Percentiles rank a stretch among this genome's conserved stretches.
Evolutionary conservation across 2,797 vertebrate genomes (phyloP).

Genomic region (Nannoperca obscura): DNA sequence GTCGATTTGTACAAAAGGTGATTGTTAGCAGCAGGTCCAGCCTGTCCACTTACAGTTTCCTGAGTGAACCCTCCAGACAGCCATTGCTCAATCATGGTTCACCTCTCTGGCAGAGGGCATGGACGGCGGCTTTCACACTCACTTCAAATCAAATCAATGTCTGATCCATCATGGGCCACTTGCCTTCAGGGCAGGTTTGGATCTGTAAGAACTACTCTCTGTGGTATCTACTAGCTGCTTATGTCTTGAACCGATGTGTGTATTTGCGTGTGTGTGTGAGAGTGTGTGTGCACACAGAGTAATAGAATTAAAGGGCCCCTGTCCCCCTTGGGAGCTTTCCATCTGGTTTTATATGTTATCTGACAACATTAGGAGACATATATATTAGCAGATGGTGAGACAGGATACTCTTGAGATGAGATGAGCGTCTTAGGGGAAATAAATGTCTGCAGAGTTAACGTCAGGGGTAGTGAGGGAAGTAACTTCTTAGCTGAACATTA

Average conservation of each 20-base stretch:
- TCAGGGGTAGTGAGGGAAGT: not conserved
- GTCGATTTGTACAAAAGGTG: constrained; percentile 76
- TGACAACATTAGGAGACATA: constrained; percentile 73
- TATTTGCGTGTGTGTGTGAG: constrained; percentile 34
- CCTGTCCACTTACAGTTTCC: constrained; percentile 77
- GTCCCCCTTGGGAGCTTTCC: constrained; percentile 79
- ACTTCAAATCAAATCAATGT: constrained; percentile 87
- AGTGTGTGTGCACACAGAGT: constrained; percentile 37
- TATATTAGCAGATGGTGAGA: constrained; percentile 70
- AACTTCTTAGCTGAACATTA: constrained; percentile 12
- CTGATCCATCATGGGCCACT: constrained; percentile 86
- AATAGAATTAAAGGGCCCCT: constrained; percentile 82
- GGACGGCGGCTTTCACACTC: constrained; percentile 76
- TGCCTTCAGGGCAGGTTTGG: constrained; percentile 77
- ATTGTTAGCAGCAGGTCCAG: constrained; percentile 74
- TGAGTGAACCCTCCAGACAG: constrained; percentile 81
- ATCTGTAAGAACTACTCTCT: constrained; percentile 74
- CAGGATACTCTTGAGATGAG: constrained; percentile 41
- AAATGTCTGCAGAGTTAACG: constrained; percentile 10
- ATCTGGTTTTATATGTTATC: constrained; percentile 82
- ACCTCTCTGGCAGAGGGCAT: constrained; percentile 80
- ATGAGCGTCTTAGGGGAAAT: not conserved
- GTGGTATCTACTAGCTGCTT: constrained; percentile 65
- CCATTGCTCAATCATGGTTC: constrained; percentile 80
- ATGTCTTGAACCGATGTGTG: constrained; percentile 61